Evolutionary conservation across 92 coral and sea anemone genomes (phyloP).

Genomic region (Porites lobata): DNA sequence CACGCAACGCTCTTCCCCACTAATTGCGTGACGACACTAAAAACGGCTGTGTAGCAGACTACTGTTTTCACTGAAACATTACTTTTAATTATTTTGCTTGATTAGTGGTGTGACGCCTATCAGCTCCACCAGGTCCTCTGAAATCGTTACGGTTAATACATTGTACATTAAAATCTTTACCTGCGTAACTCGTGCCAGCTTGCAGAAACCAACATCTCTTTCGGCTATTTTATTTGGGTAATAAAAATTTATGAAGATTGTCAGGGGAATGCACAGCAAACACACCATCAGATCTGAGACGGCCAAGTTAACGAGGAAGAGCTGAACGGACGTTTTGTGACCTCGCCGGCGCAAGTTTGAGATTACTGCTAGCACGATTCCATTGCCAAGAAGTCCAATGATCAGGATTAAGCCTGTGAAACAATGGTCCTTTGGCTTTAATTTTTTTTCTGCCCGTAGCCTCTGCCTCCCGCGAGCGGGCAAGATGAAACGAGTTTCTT

Average conservation of each 20-base stretch:
- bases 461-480: no score
- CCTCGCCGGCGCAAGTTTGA: constrained; percentile 64
- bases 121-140: no score
- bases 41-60: no score
- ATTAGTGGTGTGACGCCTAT: no score
- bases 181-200: constrained; percentile 66
- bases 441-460: no score
- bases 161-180: constrained; percentile 10
- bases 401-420: constrained; percentile 58
- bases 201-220: constrained; percentile 54
- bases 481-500: no score
- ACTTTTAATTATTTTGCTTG: no score
- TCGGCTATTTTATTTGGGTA: constrained; percentile 54
- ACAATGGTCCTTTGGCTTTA: background rate
- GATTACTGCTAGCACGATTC: constrained; percentile 66
- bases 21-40: no score
- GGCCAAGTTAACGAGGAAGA: constrained; percentile 67
- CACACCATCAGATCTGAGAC: constrained; percentile 53
- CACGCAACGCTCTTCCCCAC: no score
- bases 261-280: constrained; percentile 64
- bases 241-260: constrained; percentile 66
- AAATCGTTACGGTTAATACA: no score
- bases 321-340: constrained; percentile 69
- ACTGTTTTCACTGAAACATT: no score
- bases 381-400: constrained; percentile 68